These are phyloP conservation scores for Acanthococcus lagerstroemiae DNA, from an alignment of 2,888 invertebrate species.

Conservation along the genomic window DNA sequence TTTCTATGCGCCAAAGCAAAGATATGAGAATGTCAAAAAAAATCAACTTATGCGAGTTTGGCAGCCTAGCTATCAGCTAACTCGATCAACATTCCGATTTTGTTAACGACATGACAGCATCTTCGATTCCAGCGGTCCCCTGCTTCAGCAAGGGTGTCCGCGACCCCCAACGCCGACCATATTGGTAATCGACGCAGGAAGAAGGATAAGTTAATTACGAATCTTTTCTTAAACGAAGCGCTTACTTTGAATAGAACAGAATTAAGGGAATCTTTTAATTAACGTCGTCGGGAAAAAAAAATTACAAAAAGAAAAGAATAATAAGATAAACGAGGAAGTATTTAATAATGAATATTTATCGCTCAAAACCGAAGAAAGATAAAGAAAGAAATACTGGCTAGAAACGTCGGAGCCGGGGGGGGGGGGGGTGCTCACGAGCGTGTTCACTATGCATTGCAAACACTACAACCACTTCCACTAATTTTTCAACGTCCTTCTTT, in stretches of 20 bases:
- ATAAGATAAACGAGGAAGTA: constrained; percentile 23
- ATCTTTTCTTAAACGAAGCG: neutral
- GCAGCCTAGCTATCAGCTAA: no score
- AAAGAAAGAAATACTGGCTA: constrained; percentile 14
- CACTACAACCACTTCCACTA: constrained; percentile 10
- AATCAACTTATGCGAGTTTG: no score
- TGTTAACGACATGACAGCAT: no score
- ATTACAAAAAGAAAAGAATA: neutral
- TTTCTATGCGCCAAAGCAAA: no score
- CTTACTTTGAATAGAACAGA: constrained; percentile 1
- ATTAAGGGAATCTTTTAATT: constrained; percentile 4
- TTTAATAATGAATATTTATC: constrained; percentile 24
- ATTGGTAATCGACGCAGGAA: no score
- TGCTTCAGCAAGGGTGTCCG: no score
- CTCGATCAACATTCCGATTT: no score
- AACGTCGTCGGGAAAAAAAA: neutral
- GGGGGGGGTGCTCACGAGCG: neutral
- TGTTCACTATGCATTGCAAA: constrained; percentile 26
- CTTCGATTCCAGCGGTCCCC: no score
- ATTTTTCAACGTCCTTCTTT: constrained; percentile 4
- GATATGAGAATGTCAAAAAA: no score
- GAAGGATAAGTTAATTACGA: neutral
- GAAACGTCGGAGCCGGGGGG: neutral
- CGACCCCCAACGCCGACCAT: no score
- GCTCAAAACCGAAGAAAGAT: constrained; percentile 15